Conservation (phyloP, 1,140 invertebrate genomes). For the Drosophila nasuta region DNA sequence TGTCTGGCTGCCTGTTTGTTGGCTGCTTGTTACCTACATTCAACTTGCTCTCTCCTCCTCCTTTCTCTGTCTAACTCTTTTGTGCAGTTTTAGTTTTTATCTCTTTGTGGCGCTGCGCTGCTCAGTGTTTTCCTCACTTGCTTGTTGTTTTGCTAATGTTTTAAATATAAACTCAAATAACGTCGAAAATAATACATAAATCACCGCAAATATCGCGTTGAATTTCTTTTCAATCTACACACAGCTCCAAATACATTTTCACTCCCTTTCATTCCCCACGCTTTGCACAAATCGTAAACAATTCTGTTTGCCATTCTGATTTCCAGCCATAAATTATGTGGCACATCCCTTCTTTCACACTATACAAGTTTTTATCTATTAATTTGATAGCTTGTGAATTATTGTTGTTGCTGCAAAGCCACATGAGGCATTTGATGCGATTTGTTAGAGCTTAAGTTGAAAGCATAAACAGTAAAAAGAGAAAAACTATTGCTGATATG, state of each 20-base stretch:
- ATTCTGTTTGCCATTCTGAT: slow-evolving; percentile 53
- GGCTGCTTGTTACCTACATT: slow-evolving; percentile 47
- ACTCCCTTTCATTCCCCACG: slow-evolving; percentile 7
- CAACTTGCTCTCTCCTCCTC: slow-evolving; percentile 18
- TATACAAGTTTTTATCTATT: slow-evolving; percentile 48
- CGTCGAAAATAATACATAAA: slow-evolving; percentile 79
- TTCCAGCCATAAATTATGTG: slow-evolving; percentile 47
- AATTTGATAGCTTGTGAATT: slow-evolving; percentile 46
- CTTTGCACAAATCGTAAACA: slow-evolving; percentile 39
- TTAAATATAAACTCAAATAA: slow-evolving; percentile 83
- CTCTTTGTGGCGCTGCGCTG: slow-evolving; percentile 15
- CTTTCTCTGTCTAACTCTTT: slow-evolving; percentile 1
- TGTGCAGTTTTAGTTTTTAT: slow-evolving; percentile 54
- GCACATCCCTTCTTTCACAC: neutral
- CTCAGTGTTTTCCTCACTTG: neutral
- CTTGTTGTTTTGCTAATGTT: slow-evolving; percentile 65
- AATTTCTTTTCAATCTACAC: slow-evolving; percentile 77
- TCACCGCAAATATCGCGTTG: slow-evolving; percentile 71
- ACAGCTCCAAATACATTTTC: slow-evolving; percentile 42
- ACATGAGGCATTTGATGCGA: slow-evolving; percentile 48
- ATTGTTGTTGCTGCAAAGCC: slow-evolving; percentile 36
- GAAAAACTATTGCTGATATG: slow-evolving; percentile 28
- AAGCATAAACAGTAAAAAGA: slow-evolving; percentile 7
- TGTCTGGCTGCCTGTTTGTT: slow-evolving; percentile 33
- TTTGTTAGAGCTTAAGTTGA: slow-evolving; percentile 44